Base-by-base conservation (phyloP, 2,888 invertebrate species). In the Sacculina carcini region DNA sequence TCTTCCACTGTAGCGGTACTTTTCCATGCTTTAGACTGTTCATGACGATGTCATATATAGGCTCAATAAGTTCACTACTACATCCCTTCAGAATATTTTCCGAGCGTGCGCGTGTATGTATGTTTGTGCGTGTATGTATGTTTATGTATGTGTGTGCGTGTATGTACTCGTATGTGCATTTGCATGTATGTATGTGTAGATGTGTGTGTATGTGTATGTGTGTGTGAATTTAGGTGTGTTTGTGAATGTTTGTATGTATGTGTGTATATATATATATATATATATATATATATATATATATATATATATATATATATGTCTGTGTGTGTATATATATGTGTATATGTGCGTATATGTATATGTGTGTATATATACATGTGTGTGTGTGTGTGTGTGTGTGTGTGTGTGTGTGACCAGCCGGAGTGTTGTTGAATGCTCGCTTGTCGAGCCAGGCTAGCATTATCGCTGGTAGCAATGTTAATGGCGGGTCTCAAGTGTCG, bases 211-310 rank as follows among this genome's bases (percentile, higher is more conserved):
- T 42, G 3, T 5, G 14, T 42, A 7, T 42, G 14, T 42, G 21
- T 14, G 14, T 42, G 42, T 7, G 4, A 2, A 6, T 42, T 19
- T 14, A 14, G 19, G 4, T 42, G 14, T 3, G 14, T 42, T 19
- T 7, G 3, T 42, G 6, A 21, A 3, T 42, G 42, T 42, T 2
- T 42, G 42, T 42, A 7, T 42, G 3, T n/a, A 38, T 49, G 24
- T 38, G 36, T 49, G 24, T 38, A 32, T 38, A 21, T 38, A 14
- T 49, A 38, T 38, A 21, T 50, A 50, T n/a, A 24, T 50, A 38
- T 38, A 50, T 50, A 38, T 19, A 38, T 50, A 39, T 21, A 50
- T 50, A 24, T 36, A 26, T 40, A 21, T 14, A 38, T 50, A 23
- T 12, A 28, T 12, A 24, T 7, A n/a, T 16, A 38, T 10, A 32